Conservation (phyloP, 2,797 vertebrate genomes). For the Helicolenus hilgendorfi region DNA sequence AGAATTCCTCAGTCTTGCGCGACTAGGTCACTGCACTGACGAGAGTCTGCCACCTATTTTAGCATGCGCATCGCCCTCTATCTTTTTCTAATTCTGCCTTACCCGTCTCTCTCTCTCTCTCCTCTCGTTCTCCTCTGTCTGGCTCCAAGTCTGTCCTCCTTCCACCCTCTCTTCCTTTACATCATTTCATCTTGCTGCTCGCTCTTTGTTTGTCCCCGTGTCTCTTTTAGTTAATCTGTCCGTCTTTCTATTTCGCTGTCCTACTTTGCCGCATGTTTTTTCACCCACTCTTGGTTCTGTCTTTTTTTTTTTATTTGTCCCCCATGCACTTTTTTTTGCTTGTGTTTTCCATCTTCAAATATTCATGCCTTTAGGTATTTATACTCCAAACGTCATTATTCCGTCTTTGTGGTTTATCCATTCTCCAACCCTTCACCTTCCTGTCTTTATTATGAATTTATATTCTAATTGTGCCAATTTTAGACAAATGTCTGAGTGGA, state of each 20-base stretch:
- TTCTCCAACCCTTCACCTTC: conserved; percentile 12
- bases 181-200: conserved; percentile 61
- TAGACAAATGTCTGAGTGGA: not conserved
- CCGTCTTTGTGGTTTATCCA: conserved; percentile 46
- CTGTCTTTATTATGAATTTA: too few relatives aligned
- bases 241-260: conserved; percentile 67
- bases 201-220: conserved; percentile 43
- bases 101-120: conserved; percentile 24
- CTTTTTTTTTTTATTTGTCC: conserved; percentile 52
- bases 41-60: conserved; percentile 83
- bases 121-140: conserved; percentile 20
- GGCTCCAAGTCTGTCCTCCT: conserved; percentile 55
- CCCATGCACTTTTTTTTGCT: conserved; percentile 29
- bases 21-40: conserved; percentile 83
- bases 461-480: not conserved
- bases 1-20: conserved; percentile 86
- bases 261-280: conserved; percentile 68
- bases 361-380: conserved; percentile 60
- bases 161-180: conserved; percentile 48
- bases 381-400: conserved; percentile 40
- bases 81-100: conserved; percentile 65
- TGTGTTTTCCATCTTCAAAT: conserved; percentile 54
- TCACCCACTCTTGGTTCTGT: conserved; percentile 27
- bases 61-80: conserved; percentile 51
- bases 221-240: conserved; percentile 70